Base-by-base conservation (phyloP, 2,888 invertebrate genomes). In the Drosophila mulleri region DNA sequence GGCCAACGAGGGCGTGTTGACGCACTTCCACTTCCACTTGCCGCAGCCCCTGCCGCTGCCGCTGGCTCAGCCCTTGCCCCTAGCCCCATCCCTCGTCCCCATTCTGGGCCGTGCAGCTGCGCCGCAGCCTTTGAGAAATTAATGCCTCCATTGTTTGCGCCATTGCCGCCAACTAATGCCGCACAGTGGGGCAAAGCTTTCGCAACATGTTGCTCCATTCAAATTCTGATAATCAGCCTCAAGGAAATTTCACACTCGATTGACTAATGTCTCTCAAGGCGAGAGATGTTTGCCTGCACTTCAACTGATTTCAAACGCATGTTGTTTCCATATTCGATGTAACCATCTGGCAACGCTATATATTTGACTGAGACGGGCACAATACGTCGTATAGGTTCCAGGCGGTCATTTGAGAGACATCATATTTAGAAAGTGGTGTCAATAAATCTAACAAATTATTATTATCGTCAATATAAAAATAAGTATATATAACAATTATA, bases 101-200 rank as follows among this genome's bases (percentile, higher is more conserved):
- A 72, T 72, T 78, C 78, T 63, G 67, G 71, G 66, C 48, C 35
- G 59, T 60, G 58, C 80, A 80, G 82, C 83, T 82, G 82, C 20
- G 64, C 29, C 74, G 65, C 73, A 71, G 63, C 76, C 76, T 87
- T 83, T 84, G 76, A 68, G 83, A 79, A 80, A 80, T 80, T 79
- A 79, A 68, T 73, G 66, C 73, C 62, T n/a, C 70, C 70, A 80
- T 80, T 80, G 83, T 80, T 80, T 75, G 76, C 70, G 52, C 65
- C 61, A 70, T 75, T 77, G 65, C 69, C 47, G 56, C 54, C 37
- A 60, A 67, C 35, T 60, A 47, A 62, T 54, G 63, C 44, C 42
- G 56, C 63, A 76, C 80, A 66, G 60, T 72, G 62, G 66, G 80
- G 56, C 52, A 26, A 11, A 16, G 2, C 14, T 2, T n/a, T n/a